Evolutionary conservation across 2,888 invertebrate genomes (phyloP).

Genomic region (Caenorhabditis sp.): DNA sequence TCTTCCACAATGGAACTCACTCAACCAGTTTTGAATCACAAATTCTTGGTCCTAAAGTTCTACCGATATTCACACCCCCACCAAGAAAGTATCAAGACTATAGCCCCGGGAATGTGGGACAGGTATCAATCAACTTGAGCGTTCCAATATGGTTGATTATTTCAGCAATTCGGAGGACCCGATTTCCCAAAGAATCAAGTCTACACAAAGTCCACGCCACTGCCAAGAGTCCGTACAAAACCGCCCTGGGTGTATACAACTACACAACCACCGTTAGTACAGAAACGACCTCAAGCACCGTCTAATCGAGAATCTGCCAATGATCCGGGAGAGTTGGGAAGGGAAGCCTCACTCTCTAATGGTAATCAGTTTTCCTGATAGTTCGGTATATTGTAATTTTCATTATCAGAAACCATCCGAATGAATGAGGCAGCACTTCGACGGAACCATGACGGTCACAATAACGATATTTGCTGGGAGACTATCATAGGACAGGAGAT

Average conservation of each 20-base stretch:
- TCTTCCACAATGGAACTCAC: slow-evolving; percentile 72
- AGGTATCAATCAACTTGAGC: slow-evolving; percentile 25
- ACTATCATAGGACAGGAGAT: slow-evolving; percentile 98
- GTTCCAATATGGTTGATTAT: neutral
- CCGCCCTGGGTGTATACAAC: slow-evolving; percentile 67
- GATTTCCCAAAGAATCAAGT: slow-evolving; percentile 60
- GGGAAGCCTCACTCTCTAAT: neutral
- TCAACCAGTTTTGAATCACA: slow-evolving; percentile 64
- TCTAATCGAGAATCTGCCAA: too few relatives aligned
- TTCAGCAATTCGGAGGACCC: slow-evolving; percentile 75
- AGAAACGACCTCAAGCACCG: slow-evolving; percentile 5
- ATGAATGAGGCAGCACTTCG: slow-evolving; percentile 40
- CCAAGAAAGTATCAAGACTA: slow-evolving; percentile 66
- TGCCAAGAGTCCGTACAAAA: slow-evolving; percentile 64
- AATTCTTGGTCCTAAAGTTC: slow-evolving; percentile 68
- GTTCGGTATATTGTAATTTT: too few relatives aligned
- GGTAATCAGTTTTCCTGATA: neutral
- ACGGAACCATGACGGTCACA: slow-evolving; percentile 60
- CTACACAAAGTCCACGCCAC: slow-evolving; percentile 61
- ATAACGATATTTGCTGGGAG: slow-evolving; percentile 91
- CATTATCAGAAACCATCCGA: slow-evolving; percentile 16
- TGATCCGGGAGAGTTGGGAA: neutral
- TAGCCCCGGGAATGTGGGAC: slow-evolving; percentile 55
- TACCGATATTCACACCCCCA: slow-evolving; percentile 80
- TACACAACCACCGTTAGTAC: slow-evolving; percentile 6